A percentile compares a stretch with the other conserved stretches of the same genome.
These are phyloP conservation scores for Tuta absoluta DNA, from an alignment of 2,888 invertebrate genomes.

Conservation along the genomic window DNA sequence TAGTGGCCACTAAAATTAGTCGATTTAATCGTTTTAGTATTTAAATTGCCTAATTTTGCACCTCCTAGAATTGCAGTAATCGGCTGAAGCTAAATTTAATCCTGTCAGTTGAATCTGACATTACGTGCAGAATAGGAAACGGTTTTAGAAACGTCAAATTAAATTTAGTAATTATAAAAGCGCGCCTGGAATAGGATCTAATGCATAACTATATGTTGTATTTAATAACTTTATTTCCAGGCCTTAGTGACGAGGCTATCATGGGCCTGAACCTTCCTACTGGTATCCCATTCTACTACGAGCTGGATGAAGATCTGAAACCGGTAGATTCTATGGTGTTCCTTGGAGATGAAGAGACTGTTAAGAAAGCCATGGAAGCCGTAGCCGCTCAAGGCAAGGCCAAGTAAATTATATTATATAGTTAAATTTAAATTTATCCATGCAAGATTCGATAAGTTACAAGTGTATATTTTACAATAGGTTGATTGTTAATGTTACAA, in stretches of 20 bases:
- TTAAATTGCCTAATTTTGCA: too few species aligned
- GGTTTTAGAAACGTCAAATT: too few species aligned
- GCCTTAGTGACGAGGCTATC: constrained; percentile 85
- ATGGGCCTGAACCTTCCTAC: constrained; percentile 89
- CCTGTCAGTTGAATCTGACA: too few species aligned
- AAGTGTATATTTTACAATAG: background rate
- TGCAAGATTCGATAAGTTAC: background rate
- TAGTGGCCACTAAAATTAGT: too few species aligned
- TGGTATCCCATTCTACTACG: constrained; percentile 90
- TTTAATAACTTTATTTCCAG: constrained; percentile 64
- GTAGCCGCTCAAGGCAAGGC: constrained; percentile 90
- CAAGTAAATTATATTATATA: constrained; percentile 71
- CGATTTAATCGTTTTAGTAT: too few species aligned
- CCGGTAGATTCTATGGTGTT: constrained; percentile 87
- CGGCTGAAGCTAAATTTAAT: too few species aligned
- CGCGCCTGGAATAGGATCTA: too few species aligned
- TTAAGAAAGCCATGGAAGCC: constrained; percentile 87
- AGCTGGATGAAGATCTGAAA: constrained; percentile 85
- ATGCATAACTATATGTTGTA: too few species aligned
- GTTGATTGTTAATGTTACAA: background rate
- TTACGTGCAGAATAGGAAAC: too few species aligned
- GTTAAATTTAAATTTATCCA: background rate
- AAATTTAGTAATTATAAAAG: too few species aligned
- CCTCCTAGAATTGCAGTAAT: too few species aligned
- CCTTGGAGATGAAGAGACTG: constrained; percentile 89